phyloP scores from a whole-genome alignment of 1,140 invertebrate species.

The Andricus grossulariae region DNA sequence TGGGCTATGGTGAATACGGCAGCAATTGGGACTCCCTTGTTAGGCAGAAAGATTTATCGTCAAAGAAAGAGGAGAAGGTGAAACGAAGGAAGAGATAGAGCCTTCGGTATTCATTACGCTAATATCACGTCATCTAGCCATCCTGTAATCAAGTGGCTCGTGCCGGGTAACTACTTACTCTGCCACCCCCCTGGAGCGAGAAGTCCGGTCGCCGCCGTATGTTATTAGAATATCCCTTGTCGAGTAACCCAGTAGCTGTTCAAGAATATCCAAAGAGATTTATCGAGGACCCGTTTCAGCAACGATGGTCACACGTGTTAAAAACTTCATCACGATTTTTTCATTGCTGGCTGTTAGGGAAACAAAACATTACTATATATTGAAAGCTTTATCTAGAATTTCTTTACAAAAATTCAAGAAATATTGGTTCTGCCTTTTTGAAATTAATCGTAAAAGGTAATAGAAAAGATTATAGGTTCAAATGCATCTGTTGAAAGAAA shows the following conservation, averaged over 20 bases:
- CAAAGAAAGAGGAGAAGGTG: slow-evolving; percentile 30
- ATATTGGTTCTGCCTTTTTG: too few relatives aligned
- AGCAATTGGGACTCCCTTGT: slow-evolving; percentile 17
- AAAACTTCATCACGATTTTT: not conserved
- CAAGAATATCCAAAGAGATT: slow-evolving; percentile 58
- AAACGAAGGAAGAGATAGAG: slow-evolving; percentile 27
- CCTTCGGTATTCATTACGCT: slow-evolving; percentile 62
- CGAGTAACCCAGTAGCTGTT: slow-evolving; percentile 56
- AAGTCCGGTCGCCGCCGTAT: slow-evolving; percentile 47
- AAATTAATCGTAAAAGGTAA: too few relatives aligned
- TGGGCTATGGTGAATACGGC: slow-evolving; percentile 27
- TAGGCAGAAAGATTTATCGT: slow-evolving; percentile 25
- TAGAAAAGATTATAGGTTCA: not conserved
- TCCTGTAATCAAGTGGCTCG: slow-evolving; percentile 68
- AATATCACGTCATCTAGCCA: slow-evolving; percentile 68
- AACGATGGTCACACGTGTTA: slow-evolving; percentile 2
- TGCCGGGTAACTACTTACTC: slow-evolving; percentile 46
- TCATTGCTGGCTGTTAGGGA: not conserved
- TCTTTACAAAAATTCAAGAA: too few relatives aligned
- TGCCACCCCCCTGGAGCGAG: slow-evolving; percentile 54
- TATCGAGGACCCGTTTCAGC: slow-evolving; percentile 54
- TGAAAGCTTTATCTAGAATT: too few relatives aligned
- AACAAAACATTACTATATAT: too few relatives aligned
- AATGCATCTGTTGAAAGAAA: slow-evolving; percentile 1
- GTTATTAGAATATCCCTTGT: slow-evolving; percentile 68